Evolutionary conservation across 1,140 invertebrate species (phyloP).

Genomic region (Euura saliciscinereae): DNA sequence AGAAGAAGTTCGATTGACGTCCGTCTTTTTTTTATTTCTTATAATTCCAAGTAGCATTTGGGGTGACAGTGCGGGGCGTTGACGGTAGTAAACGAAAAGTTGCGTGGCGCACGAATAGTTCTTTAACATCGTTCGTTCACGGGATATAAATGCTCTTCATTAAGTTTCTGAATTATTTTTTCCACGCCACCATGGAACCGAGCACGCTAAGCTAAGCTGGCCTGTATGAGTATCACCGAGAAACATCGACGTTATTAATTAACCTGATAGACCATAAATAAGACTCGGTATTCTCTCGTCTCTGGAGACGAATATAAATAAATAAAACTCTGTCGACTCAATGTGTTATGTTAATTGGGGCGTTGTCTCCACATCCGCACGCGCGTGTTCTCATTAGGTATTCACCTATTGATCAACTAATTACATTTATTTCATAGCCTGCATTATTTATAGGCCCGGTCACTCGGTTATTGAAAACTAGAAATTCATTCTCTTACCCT

Average conservation of each 20-base stretch:
- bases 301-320: slow-evolving; percentile 60
- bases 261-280: slow-evolving; percentile 56
- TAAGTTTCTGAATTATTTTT: not conserved
- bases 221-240: not conserved
- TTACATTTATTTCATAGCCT: slow-evolving; percentile 50
- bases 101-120: slow-evolving; percentile 2
- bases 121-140: not conserved
- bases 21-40: too few species aligned
- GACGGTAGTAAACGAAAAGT: not conserved
- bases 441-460: slow-evolving; percentile 26
- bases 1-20: too few species aligned
- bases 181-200: not conserved
- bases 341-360: slow-evolving; percentile 63
- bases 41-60: not conserved
- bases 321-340: slow-evolving; percentile 50
- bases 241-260: slow-evolving; percentile 44
- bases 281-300: slow-evolving; percentile 40
- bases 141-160: slow-evolving; percentile 7
- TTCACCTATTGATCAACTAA: slow-evolving; percentile 47
- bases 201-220: not conserved
- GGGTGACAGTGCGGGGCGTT: not conserved
- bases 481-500: too few species aligned
- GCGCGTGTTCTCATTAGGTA: slow-evolving; percentile 58
- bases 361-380: slow-evolving; percentile 56
- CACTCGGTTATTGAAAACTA: too few species aligned